Conservation (phyloP, 2,888 invertebrate genomes). For the Boloria euphrosyne region DNA sequence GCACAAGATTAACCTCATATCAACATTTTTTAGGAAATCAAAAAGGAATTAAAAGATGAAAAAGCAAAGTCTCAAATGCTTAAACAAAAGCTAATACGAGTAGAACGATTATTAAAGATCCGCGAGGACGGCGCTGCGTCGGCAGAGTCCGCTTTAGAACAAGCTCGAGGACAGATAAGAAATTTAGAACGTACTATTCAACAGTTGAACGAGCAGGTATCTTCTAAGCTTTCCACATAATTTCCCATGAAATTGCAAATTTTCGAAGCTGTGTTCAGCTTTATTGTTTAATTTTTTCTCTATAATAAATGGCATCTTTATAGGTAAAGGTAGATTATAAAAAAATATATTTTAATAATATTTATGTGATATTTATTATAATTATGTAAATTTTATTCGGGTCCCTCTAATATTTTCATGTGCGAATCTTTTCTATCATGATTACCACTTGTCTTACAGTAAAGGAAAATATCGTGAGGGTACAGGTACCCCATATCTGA, state of each 20-base stretch:
- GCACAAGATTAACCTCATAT: too few species aligned
- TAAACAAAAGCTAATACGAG: conserved; percentile 54
- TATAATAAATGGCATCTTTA: not conserved
- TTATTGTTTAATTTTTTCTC: not conserved
- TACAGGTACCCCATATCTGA: too few species aligned
- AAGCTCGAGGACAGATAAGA: conserved; percentile 53
- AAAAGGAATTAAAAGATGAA: conserved; percentile 67
- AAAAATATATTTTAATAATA: too few species aligned
- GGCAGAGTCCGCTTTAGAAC: conserved; percentile 60
- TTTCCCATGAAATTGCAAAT: not conserved
- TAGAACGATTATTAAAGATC: conserved; percentile 62
- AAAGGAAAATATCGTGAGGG: too few species aligned
- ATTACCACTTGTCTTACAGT: too few species aligned
- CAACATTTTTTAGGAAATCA: conserved; percentile 56
- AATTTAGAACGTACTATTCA: conserved; percentile 59
- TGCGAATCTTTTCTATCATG: too few species aligned
- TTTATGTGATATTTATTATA: not conserved
- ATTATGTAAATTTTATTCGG: not conserved
- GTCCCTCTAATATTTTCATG: too few species aligned
- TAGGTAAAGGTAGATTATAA: too few species aligned
- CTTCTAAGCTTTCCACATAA: conserved; percentile 3
- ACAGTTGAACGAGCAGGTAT: conserved; percentile 63
- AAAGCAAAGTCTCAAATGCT: conserved; percentile 49
- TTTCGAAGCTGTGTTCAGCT: not conserved
- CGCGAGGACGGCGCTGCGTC: conserved; percentile 53